phyloP scores from a whole-genome alignment of 2,888 invertebrate species.

The Cephus pulcher region DNA sequence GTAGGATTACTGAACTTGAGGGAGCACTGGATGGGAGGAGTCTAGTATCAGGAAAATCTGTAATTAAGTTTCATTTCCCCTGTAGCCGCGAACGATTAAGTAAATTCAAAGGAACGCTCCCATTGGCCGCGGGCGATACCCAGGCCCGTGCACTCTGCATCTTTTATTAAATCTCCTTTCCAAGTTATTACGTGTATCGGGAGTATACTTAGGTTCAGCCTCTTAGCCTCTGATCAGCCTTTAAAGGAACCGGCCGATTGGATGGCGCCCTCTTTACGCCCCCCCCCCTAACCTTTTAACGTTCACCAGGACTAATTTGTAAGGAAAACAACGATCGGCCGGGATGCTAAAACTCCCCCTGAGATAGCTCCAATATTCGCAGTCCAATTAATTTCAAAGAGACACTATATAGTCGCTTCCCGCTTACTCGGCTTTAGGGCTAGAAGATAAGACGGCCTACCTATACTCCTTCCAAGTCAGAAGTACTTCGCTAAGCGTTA shows the following conservation, averaged over 20 bases:
- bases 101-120: slow-evolving; percentile 24
- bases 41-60: slow-evolving; percentile 45
- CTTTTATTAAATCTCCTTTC: slow-evolving; percentile 52
- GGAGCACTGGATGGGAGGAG: neutral
- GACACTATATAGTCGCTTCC: neutral
- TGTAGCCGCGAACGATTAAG: slow-evolving; percentile 23
- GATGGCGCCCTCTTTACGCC: neutral
- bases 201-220: neutral
- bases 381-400: slow-evolving; percentile 18
- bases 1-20: neutral
- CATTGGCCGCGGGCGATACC: slow-evolving; percentile 25
- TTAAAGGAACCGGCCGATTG: neutral
- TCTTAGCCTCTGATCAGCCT: neutral
- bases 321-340: slow-evolving; percentile 17
- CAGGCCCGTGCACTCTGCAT: slow-evolving; percentile 25
- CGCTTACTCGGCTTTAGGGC: neutral
- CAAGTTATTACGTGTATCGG: slow-evolving; percentile 12
- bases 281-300: neutral
- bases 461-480: neutral
- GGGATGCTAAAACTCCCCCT: neutral
- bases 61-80: slow-evolving; percentile 46
- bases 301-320: slow-evolving; percentile 17
- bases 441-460: neutral
- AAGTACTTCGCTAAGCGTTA: neutral
- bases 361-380: slow-evolving; percentile 7